Evolutionary conservation across 2,113 vertebrate species (phyloP), one percentile per base, ranked within the genome.

Genomic region (Limanda limanda): DNA sequence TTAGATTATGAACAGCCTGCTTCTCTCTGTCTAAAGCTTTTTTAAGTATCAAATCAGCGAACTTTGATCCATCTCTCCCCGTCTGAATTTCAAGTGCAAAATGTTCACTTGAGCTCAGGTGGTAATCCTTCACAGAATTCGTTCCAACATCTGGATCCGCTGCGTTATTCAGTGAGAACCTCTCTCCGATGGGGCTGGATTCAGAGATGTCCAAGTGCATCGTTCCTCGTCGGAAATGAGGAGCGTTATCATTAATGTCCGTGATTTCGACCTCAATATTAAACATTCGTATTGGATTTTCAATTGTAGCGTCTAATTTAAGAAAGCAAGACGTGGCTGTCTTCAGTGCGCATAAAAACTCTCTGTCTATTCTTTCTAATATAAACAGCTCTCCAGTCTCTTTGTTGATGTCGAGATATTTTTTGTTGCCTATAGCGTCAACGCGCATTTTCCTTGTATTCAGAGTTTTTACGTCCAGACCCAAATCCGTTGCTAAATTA

Each of bases 321-420:
- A 95, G 68, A 21, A 90, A 76, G 14, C 94, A 86, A 1, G 7
- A 61, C 1, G 81, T 69, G 0, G 76, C 12, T 0, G 88, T 89
- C 25, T 90, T 93, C 0, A 0, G 7, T 0, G 73, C 66, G 0
- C 91, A 92, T 0, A 92, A 0, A 11, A 77, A 51, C 12, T 94
- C 94, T 4, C 94, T 64, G 11, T 95, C 92, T 0, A 94, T 89
- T 17, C 66, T 89, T 15, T 92, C 91, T 0, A 71, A 20, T 48
- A 94, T 85, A 5, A 35, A 91, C 3, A 94, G 81, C 55, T 94
- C 93, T 0, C 93, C 93, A 0, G 92, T 94, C 11, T 60, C 84
- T 42, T 93, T 91, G 83, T 95, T 96, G 9, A 96, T 92, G 3
- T 95, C 93, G 0, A 96, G 78, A 69, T 95, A 95, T 31, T 31